Conservation (phyloP, 2,113 vertebrate species). For the Ranitomeya imitator region DNA sequence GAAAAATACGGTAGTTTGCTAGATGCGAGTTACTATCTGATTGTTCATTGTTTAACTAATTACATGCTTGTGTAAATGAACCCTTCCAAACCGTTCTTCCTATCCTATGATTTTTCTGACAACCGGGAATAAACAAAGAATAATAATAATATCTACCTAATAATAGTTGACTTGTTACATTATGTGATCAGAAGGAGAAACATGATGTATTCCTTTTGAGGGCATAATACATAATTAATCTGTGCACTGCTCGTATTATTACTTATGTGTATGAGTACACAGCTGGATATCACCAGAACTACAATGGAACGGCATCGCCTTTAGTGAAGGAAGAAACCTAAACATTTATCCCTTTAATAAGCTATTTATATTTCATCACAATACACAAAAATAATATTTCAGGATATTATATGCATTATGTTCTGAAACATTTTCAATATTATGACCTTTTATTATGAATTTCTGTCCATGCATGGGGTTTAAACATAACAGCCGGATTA, state of each 20-base stretch:
- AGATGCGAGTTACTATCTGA: too few relatives aligned
- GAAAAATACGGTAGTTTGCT: too few relatives aligned
- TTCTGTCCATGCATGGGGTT: not conserved
- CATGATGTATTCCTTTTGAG: conserved; percentile 32
- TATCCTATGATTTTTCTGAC: not conserved
- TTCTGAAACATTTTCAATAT: too few relatives aligned
- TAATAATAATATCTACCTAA: too few relatives aligned
- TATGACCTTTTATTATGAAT: not conserved
- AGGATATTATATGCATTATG: not conserved
- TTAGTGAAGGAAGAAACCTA: not conserved
- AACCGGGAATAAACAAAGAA: not conserved
- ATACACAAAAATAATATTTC: not conserved
- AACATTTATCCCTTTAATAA: not conserved
- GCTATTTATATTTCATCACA: not conserved
- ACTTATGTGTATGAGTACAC: conserved; percentile 15
- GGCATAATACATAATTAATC: conserved; percentile 20
- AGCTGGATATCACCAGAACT: not conserved
- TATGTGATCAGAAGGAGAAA: conserved; percentile 2
- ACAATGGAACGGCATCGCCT: not conserved
- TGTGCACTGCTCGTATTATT: not conserved
- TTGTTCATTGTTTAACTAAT: too few relatives aligned
- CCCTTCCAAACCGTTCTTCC: too few relatives aligned
- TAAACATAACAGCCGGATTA: not conserved
- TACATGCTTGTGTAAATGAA: too few relatives aligned
- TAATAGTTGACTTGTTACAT: not conserved